Evolutionary conservation across 2,888 invertebrate species (phyloP), one percentile per base, ranked within the genome.

Genomic region (Dichetophora obliterata): DNA sequence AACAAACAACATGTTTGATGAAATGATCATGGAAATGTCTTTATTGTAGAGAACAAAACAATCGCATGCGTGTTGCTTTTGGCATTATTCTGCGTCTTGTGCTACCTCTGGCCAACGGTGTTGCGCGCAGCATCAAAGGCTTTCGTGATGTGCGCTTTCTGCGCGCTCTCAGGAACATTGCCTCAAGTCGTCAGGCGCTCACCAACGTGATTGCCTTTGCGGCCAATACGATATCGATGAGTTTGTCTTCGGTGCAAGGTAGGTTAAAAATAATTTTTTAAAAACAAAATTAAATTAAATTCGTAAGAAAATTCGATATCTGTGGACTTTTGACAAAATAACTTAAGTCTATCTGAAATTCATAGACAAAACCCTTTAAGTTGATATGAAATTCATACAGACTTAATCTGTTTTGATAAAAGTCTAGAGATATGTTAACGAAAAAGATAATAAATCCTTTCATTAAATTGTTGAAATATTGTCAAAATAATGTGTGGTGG

Each of bases 211-310:
- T 89, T 52, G 89, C 89, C 9, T 89, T 86, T 82, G 89, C 88
- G 3, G 89, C 89, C 16, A 89, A 89, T 78, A 88, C 86, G 5
- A 86, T 89, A 76, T 89, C 89, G 34, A 79, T 89, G 82, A 87
- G 89, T 78, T 82, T 88, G 72, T 89, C 89, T 24, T 87, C 88
- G 0, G 89, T 89, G 48, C 89, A 89, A 83, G 89, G 89, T 89
- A 79, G 81, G 82, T 81, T 0, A 9, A 22, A 37, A 22, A 61
- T 37, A 31, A n/a, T 5, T 37, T 37, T n/a, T n/a, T n/a, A n/a
- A n/a, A n/a, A n/a, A 37, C 8, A 8, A 5, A 37, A 37, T 6
- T 16, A 16, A 52, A 31, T 4, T 31, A 31, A 31, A 31, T 31
- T 31, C n/a, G n/a, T n/a, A n/a, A n/a, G n/a, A n/a, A n/a, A n/a